Evolutionary conservation across 2,113 vertebrate genomes (phyloP).

Genomic region (Echinops telfairi): DNA sequence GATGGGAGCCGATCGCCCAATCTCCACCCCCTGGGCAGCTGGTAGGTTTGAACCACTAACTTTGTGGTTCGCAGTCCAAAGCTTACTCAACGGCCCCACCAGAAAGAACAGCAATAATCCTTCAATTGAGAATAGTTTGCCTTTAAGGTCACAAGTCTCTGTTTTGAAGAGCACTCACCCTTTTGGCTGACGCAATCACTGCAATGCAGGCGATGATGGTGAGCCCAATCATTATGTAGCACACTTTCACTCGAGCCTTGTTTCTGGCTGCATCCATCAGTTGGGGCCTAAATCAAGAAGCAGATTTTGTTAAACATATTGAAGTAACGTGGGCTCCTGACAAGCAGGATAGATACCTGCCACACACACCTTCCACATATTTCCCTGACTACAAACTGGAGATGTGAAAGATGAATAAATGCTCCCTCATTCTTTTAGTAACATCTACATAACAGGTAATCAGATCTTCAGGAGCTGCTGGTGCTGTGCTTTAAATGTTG

Average conservation of each 20-base stretch:
- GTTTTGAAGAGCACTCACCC: conserved; percentile 76
- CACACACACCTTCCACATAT: background rate
- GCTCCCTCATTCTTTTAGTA: background rate
- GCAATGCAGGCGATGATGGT: conserved; percentile 88
- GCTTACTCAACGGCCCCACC: too few relatives aligned
- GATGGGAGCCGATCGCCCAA: too few relatives aligned
- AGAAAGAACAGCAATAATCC: too few relatives aligned
- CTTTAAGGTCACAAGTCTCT: background rate
- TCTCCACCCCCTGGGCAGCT: too few relatives aligned
- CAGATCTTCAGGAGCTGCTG: too few relatives aligned
- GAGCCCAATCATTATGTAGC: conserved; percentile 90
- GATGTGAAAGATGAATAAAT: background rate
- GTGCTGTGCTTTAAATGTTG: too few relatives aligned
- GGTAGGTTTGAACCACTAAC: too few relatives aligned
- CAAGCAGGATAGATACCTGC: background rate
- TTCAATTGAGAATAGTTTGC: too few relatives aligned
- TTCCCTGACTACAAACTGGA: conserved; percentile 14
- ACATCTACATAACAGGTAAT: conserved; percentile 38
- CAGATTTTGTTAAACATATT: conserved; percentile 36
- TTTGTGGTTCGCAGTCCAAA: too few relatives aligned
- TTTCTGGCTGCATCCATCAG: conserved; percentile 88
- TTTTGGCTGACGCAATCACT: conserved; percentile 88
- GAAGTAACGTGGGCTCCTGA: conserved; percentile 7
- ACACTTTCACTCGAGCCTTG: conserved; percentile 89
- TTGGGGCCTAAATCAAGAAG: conserved; percentile 85